Percentiles rank a stretch among this genome's conserved stretches.
These are phyloP conservation scores for Quiscalus mexicanus DNA, from an alignment of 2,113 vertebrate genomes.

Conservation along the genomic window DNA sequence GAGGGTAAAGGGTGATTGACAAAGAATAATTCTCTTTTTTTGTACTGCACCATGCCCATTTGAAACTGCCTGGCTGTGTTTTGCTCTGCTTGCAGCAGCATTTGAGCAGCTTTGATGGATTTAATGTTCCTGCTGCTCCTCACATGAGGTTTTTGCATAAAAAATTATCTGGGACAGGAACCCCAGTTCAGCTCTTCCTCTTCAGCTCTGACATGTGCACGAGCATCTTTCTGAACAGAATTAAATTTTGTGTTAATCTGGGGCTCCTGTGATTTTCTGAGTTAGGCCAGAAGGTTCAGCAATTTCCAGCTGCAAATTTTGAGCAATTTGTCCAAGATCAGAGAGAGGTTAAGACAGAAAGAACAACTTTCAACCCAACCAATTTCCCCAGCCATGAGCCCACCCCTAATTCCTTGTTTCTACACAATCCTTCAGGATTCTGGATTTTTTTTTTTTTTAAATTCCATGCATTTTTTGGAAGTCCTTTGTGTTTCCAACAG, in stretches of 20 bases:
- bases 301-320: background rate
- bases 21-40: background rate
- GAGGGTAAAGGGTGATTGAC: background rate
- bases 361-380: background rate
- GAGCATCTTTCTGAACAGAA: background rate
- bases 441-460: background rate
- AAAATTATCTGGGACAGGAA: background rate
- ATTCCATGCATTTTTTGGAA: background rate
- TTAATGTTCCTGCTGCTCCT: background rate
- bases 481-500: background rate
- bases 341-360: background rate
- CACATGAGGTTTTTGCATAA: background rate
- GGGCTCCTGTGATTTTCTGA: background rate
- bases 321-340: background rate
- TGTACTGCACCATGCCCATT: too few species aligned
- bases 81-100: background rate
- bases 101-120: background rate
- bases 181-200: fast-evolving
- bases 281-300: background rate
- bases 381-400: background rate
- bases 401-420: background rate
- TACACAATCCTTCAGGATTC: background rate
- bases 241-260: background rate
- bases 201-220: background rate
- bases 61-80: background rate